These are phyloP conservation scores for Apolygus lucorum DNA, from an alignment of 1,140 invertebrate genomes.

Conservation along the genomic window DNA sequence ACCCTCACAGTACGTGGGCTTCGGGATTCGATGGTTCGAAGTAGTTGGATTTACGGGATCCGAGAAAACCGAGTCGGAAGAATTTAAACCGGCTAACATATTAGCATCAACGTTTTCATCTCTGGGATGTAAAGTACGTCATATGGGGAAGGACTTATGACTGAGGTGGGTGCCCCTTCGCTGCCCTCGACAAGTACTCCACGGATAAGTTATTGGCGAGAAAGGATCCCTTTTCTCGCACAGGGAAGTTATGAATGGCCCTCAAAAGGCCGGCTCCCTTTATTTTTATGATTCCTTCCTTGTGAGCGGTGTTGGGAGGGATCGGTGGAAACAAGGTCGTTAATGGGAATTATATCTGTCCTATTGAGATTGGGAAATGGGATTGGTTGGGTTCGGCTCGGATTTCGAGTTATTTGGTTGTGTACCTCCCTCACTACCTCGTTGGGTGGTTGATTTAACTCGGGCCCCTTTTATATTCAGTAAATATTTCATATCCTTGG, in stretches of 20 bases:
- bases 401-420: no score
- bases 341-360: background rate
- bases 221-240: conserved; percentile 9
- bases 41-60: background rate
- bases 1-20: background rate
- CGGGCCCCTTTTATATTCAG: no score
- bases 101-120: conserved; percentile 15
- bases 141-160: conserved; percentile 7
- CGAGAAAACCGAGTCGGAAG: background rate
- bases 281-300: conserved; percentile 1
- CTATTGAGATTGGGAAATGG: no score
- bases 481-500: no score
- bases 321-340: background rate
- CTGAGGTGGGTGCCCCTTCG: background rate
- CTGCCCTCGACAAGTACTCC: background rate
- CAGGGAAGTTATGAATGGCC: conserved; percentile 2
- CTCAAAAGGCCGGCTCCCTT: conserved; percentile 6
- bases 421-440: no score
- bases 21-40: background rate
- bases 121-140: conserved; percentile 1
- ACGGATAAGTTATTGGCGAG: conserved; percentile 9
- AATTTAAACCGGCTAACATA: conserved; percentile 10
- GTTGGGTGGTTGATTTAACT: no score
- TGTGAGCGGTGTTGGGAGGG: background rate
- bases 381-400: no score